A percentile compares a stretch with the other conserved stretches of the same genome.
Evolutionary conservation across 2,113 vertebrate genomes (phyloP).

Genomic region (Hyperopisus bebe): DNA sequence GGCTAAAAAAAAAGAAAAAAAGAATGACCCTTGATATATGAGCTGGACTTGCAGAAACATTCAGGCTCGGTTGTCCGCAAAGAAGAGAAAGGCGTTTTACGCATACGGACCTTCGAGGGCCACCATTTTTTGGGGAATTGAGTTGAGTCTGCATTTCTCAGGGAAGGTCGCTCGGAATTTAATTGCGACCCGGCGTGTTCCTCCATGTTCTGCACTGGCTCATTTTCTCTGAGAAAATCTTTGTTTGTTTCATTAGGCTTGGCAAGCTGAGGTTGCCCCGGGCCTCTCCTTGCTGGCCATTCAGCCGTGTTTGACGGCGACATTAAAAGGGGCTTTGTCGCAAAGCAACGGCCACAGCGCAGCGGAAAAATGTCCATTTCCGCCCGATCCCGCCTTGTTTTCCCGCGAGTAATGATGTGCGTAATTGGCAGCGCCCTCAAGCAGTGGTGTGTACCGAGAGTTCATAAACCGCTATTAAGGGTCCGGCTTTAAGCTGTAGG

Average conservation of each 20-base stretch:
- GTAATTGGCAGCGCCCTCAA: conserved; percentile 64
- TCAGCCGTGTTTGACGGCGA: conserved; percentile 53
- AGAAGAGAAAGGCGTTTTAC: conserved; percentile 30
- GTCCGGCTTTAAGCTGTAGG: conserved; percentile 55
- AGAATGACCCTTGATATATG: background rate
- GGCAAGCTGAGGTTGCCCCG: conserved; percentile 53
- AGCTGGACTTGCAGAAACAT: conserved; percentile 41
- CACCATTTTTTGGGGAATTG: conserved; percentile 27
- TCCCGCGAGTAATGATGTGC: conserved; percentile 61
- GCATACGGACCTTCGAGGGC: conserved; percentile 33
- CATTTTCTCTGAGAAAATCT: conserved; percentile 56
- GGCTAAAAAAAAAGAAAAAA: background rate
- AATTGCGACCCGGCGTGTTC: conserved; percentile 41
- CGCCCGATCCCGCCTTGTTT: conserved; percentile 50
- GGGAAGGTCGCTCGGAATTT: conserved; percentile 8
- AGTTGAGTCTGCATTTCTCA: conserved; percentile 26
- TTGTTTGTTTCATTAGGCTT: conserved; percentile 58
- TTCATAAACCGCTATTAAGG: conserved; percentile 63
- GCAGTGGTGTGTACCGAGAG: conserved; percentile 51
- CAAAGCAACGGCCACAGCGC: conserved; percentile 72
- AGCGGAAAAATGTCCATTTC: conserved; percentile 69
- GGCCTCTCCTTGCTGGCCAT: conserved; percentile 49
- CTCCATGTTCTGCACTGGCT: conserved; percentile 38
- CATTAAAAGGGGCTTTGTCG: conserved; percentile 73
- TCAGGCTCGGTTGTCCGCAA: conserved; percentile 42